Conservation (phyloP, 1,140 invertebrate species). For the Plectrocnemia conspersa region DNA sequence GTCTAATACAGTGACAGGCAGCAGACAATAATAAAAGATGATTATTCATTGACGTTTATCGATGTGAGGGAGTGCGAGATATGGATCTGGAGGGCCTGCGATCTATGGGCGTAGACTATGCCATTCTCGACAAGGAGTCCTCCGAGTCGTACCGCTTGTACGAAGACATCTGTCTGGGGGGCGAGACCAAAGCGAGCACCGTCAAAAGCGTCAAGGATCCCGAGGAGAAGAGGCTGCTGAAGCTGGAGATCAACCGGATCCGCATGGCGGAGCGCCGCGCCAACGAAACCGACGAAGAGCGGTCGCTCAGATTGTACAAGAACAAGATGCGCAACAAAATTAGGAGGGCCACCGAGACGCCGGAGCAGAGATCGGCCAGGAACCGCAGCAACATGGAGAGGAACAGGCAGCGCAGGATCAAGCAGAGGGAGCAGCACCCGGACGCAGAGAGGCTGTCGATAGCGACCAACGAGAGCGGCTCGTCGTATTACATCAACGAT, state of each 20-base stretch:
- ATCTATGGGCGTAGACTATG: conserved; percentile 4
- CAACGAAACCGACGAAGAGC: conserved; percentile 12
- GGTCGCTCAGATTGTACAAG: conserved; percentile 17
- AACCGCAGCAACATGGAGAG: conserved; percentile 24
- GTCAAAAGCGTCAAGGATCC: background rate
- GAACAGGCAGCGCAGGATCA: conserved; percentile 11
- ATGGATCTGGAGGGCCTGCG: background rate
- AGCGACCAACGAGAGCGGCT: background rate
- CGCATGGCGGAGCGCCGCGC: conserved; percentile 17
- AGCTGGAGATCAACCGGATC: conserved; percentile 8
- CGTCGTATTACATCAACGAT: conserved; percentile 10
- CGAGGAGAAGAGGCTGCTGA: conserved; percentile 10
- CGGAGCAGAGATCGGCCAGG: conserved; percentile 10
- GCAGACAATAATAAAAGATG: too few relatives aligned
- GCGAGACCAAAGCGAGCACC: background rate
- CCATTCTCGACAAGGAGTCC: conserved; percentile 6
- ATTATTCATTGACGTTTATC: too few relatives aligned
- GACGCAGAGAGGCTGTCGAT: background rate
- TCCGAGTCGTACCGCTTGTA: conserved; percentile 6
- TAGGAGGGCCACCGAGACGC: conserved; percentile 14
- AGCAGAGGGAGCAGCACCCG: background rate
- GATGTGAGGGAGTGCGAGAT: too few relatives aligned
- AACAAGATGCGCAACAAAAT: conserved; percentile 20
- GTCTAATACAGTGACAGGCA: too few relatives aligned
- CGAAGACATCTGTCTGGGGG: conserved; percentile 7